Base-by-base conservation (phyloP, 2,113 vertebrate genomes). In the Cervus canadensis region DNA sequence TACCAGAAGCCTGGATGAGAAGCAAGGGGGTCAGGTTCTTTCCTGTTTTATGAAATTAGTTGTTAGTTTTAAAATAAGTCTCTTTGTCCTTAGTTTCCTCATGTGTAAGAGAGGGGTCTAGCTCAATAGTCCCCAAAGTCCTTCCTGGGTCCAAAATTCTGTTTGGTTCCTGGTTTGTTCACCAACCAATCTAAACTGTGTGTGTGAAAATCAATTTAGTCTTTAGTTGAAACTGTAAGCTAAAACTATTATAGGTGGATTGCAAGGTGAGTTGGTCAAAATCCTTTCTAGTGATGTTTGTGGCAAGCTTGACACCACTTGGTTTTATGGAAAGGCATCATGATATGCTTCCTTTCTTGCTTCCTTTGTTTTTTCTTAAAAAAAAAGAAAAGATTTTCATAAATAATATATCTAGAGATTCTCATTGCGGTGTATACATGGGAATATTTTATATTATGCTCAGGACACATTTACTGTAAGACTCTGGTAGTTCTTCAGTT, bases 41-140 rank as follows among this genome's bases (percentile, higher is more conserved):
- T 82, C 3, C 17, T 91, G 5, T 82, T 95, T 94, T 94, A 87
- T 78, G 1, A 86, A 89, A 87, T 64, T 89, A 56, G 7, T 86
- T 97, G 16, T 71, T 19, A 95, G 28, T 28, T 67, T 86, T 48
- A 87, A 84, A 48, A 85, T 7, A 81, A 8, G 11, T 57, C 11
- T 94, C n/a, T 88, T 81, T 95, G n/a, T 79, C 89, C 36, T 79
- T 36, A 91, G 1, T 93, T 97, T 92, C 76, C 62, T 85, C 5
- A 0, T 89, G 50, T 91, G 15, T 86, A 52, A 59, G 93, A 91
- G n/a, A 91, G 30, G 7, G 25, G 43, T 8, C 11, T 79, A 97
- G 26, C 28, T 64, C 4, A 12, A 16, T 89, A 33, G 5, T 81
- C 26, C 52, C 64, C 50, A 71, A 92, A 87, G 43, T 85, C 50